Base-by-base conservation (phyloP, 2,113 vertebrate genomes). In the Probosciger aterrimus region DNA sequence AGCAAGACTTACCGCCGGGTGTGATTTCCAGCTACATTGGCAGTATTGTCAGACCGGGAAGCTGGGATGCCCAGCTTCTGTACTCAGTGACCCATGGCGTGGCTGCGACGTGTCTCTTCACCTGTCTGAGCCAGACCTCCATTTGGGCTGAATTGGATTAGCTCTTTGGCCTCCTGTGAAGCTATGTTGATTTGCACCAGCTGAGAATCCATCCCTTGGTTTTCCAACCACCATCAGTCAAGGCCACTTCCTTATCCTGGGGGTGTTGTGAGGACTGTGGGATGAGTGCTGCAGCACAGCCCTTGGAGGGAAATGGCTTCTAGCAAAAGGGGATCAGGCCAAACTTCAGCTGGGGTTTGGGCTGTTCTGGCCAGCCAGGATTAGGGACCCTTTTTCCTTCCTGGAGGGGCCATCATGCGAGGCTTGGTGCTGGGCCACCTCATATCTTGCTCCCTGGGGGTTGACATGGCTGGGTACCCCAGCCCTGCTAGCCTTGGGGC, bases 231-330 rank as follows among this genome's bases (percentile, higher is more conserved):
- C 31, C 13, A 23, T 4, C 9, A 23, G 28, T 3, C 3, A 7
- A 77, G 35, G 57, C 14, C 1, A 0, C 7, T 16, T 80, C n/a
- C 52, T 64, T 65, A 33, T 0, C 0, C 9, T 0, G 0, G 55
- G 18, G 8, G 6, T 76, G 37, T 19, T 7, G 11, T 60, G 43
- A 63, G 28, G 46, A 71, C 15, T 0, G 0, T 0, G 8, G 18
- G 39, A 70, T n/a, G 65, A 80, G 52, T 0, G 2, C 4, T 52
- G 53, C 35, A 43, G 25, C 67, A 77, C 22, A 83, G 76, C 12
- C 7, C 27, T 53, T 1, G 4, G 31, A 68, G 11, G 10, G 50
- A 30, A 92, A 68, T 0, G 3, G 16, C 30, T 83, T 50, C 52
- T 33, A 50, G 53, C 24, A 81, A 52, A 53, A 81, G 63, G 3